Conservation (phyloP, 1,140 invertebrate genomes). For the Galleria mellonella region DNA sequence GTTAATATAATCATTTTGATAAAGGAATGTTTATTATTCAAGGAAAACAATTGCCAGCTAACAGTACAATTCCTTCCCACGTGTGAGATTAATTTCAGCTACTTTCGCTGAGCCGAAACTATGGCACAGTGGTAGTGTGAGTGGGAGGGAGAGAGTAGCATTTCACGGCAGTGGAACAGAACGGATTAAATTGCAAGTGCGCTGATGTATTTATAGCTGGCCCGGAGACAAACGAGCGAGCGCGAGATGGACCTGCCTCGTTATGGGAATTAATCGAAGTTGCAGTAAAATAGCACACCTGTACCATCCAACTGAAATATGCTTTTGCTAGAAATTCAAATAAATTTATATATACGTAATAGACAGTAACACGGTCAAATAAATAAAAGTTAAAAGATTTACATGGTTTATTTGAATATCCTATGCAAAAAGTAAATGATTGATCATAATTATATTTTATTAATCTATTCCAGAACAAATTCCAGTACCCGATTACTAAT, state of each 20-base stretch:
- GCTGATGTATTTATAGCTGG: conserved; percentile 71
- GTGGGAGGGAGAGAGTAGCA: conserved; percentile 27
- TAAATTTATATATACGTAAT: conserved; percentile 12
- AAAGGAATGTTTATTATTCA: no score
- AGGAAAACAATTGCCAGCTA: conserved; percentile 12
- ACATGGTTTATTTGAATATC: no score
- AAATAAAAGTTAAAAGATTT: neutral
- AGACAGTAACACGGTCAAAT: neutral
- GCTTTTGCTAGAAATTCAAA: conserved; percentile 29
- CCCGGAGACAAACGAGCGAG: conserved; percentile 65
- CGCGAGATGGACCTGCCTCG: conserved; percentile 68
- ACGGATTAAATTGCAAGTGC: conserved; percentile 70
- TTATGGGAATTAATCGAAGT: conserved; percentile 73
- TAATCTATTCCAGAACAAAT: no score
- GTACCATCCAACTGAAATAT: conserved; percentile 58
- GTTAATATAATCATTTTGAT: no score
- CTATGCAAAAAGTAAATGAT: no score
- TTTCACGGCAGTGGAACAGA: conserved; percentile 49
- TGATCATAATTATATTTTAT: no score
- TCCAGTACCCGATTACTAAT: no score
- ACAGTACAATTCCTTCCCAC: conserved; percentile 9
- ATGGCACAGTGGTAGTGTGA: conserved; percentile 10
- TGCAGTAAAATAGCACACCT: conserved; percentile 57
- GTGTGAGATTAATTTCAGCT: conserved; percentile 34
- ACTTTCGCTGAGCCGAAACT: conserved; percentile 43